Percentiles rank a stretch among this genome's conserved stretches.
These are phyloP conservation scores for Tribolium freemani DNA, from an alignment of 2,888 invertebrate genomes.

Conservation along the genomic window DNA sequence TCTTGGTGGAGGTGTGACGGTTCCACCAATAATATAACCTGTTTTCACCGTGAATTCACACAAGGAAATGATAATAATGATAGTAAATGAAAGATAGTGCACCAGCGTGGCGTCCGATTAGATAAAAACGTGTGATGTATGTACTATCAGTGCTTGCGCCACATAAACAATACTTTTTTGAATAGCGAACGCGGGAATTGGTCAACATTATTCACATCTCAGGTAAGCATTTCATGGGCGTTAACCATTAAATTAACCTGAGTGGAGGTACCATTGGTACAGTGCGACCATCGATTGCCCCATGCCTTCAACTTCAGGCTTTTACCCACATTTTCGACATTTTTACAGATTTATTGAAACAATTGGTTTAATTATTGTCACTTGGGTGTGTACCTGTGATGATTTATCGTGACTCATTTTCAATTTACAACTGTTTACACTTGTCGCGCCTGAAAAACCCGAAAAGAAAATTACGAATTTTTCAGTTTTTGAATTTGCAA, in stretches of 20 bases:
- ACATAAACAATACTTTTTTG: constrained; percentile 34
- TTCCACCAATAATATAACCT: constrained; percentile 33
- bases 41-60: constrained; percentile 7
- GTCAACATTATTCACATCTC: constrained; percentile 35
- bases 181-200: constrained; percentile 43
- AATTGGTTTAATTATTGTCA: constrained; percentile 19
- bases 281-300: not conserved
- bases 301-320: not conserved
- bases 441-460: not conserved
- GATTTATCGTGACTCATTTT: constrained; percentile 43
- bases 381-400: constrained; percentile 45
- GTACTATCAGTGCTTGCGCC: not conserved
- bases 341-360: constrained; percentile 9
- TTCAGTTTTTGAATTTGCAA: not conserved
- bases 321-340: not conserved
- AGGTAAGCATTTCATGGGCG: constrained; percentile 43
- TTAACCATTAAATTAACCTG: constrained; percentile 34
- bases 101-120: constrained; percentile 21
- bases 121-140: constrained; percentile 41
- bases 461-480: not conserved
- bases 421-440: constrained; percentile 39
- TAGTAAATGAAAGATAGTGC: constrained; percentile 10
- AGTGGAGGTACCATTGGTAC: not conserved
- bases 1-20: constrained; percentile 34
- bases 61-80: constrained; percentile 33